Base-by-base conservation (phyloP, 2,888 invertebrate genomes). In the Leptopterna dolabrata region DNA sequence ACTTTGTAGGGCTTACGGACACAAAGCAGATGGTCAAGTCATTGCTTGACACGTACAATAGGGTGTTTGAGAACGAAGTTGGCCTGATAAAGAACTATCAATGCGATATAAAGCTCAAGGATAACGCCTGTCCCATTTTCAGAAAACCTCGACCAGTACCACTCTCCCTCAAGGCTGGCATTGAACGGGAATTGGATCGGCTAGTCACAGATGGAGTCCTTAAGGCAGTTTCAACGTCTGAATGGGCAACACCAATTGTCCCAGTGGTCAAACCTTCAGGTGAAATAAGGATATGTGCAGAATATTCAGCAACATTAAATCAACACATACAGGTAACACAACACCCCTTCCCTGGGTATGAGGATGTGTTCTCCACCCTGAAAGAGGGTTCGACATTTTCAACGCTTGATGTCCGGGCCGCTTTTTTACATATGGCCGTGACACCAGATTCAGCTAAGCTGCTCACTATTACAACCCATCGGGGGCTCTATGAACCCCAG, bases 221-320 rank as follows among this genome's bases (percentile, higher is more conserved):
- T n/a, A 47, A 3, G 13, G 6, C 47, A 7, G 47, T 47, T 4
- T 36, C 76, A 76, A 30, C 36, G 2, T 36, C 76, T 7, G 89
- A 90, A 43, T 91, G 91, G 91, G 91, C 89, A n/a, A 91, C 91
- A 14, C 91, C 91, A 0, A 90, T 92, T 6, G 91, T 91, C 3
- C 90, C 91, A 0, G 90, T 92, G 0, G 84, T 91, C 0, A 92
- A 92, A 88, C 89, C 88, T 13, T 90, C 91, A 87, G 91, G 91
- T 0, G 70, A 87, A 70, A 89, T 91, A 6, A 81, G 91, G 27
- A 89, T 91, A 16, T 91, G 91, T 87, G 91, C 90, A 0, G 91
- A 92, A 88, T 91, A 89, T 83, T 90, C 90, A 82, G 76, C 91
- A 0, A 91, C 91, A 0, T 27, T 92, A 13, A 92, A 91, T 88